These are phyloP conservation scores for Sorex araneus DNA, from an alignment of 2,113 vertebrate species.

Conservation along the genomic window DNA sequence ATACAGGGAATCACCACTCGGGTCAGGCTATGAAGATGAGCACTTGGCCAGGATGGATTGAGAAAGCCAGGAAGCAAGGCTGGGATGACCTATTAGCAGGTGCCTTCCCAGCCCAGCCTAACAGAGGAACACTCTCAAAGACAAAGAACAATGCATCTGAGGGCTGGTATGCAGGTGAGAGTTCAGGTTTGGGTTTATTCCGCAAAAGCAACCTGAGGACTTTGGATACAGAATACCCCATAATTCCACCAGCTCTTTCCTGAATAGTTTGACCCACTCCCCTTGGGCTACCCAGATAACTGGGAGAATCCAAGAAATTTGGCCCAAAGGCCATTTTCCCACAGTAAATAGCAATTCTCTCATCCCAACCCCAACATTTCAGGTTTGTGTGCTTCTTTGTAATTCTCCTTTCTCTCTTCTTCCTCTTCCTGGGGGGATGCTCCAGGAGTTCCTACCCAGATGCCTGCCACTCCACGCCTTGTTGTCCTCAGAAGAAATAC, in stretches of 20 bases:
- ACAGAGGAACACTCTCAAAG: not conserved
- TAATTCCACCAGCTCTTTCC: not conserved
- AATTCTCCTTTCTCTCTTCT: not conserved
- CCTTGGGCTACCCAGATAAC: not conserved
- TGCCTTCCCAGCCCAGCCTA: too few relatives aligned
- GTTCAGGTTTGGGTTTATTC: not conserved
- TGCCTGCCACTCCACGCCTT: constrained; percentile 81
- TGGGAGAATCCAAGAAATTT: not conserved
- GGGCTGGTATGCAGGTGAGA: not conserved
- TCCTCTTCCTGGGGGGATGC: constrained; percentile 70
- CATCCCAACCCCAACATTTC: not conserved
- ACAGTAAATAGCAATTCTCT: constrained; percentile 41
- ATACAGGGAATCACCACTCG: not conserved
- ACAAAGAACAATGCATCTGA: not conserved
- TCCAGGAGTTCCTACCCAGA: constrained; percentile 68
- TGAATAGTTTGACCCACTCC: constrained; percentile 29
- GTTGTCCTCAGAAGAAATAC: constrained; percentile 89
- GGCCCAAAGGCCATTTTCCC: constrained; percentile 23
- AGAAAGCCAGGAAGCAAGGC: not conserved
- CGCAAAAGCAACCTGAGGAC: not conserved
- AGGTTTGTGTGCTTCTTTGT: constrained; percentile 47
- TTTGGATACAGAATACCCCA: not conserved
- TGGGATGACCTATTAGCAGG: not conserved
- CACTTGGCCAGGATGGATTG: too few relatives aligned
- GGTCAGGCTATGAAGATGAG: not conserved